A percentile compares a stretch with the other conserved stretches of the same genome.
Conservation (phyloP, 2,888 invertebrate species). For the Itoplectis maculator region DNA sequence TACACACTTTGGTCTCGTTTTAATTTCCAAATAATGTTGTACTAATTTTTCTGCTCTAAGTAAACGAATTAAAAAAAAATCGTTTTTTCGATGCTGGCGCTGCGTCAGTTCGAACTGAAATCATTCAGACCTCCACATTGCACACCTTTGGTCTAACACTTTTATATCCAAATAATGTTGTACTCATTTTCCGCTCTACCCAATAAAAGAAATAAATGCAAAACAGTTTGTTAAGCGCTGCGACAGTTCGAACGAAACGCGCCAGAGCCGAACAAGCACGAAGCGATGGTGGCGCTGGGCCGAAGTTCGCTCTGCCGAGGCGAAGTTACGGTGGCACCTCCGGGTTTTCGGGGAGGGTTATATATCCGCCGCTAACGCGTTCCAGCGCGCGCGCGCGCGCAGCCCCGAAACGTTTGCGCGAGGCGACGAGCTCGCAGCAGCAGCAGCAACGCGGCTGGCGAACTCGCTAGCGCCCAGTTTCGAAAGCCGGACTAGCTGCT, state of each 20-base stretch:
- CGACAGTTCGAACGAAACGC: background rate
- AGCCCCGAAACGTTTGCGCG: slow-evolving; percentile 32
- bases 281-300: background rate
- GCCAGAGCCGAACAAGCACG: slow-evolving; percentile 1
- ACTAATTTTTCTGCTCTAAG: too few species aligned
- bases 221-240: too few species aligned
- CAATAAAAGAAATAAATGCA: too few species aligned
- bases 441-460: slow-evolving; percentile 39
- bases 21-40: too few species aligned
- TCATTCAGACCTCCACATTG: too few species aligned
- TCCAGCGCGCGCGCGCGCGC: background rate
- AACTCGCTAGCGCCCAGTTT: slow-evolving; percentile 70
- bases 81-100: too few species aligned
- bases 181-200: too few species aligned
- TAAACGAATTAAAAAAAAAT: too few species aligned
- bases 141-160: too few species aligned
- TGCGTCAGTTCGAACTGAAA: too few species aligned
- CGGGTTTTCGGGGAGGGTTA: background rate
- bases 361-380: slow-evolving; percentile 4
- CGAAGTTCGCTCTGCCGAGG: slow-evolving; percentile 3
- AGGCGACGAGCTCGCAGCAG: slow-evolving; percentile 3
- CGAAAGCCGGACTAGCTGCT: slow-evolving; percentile 81
- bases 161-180: too few species aligned
- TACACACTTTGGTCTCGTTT: too few species aligned
- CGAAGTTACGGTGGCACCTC: background rate